Evolutionary conservation across 2,113 vertebrate species (phyloP).

Genomic region (Zosterops lateralis): DNA sequence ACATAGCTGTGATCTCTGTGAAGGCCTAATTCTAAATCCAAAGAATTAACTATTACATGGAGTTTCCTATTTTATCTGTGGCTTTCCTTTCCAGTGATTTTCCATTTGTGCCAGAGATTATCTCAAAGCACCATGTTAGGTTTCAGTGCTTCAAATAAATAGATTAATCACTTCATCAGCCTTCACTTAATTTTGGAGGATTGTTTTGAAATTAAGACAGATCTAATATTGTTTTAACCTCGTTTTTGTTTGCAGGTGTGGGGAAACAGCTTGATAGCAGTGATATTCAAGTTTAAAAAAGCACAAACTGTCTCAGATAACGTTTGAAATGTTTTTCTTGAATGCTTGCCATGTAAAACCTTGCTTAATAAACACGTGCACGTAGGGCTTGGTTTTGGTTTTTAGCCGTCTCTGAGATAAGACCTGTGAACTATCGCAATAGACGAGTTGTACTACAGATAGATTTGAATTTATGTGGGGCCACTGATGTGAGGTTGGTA

Average conservation of each 20-base stretch:
- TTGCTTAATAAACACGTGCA: not conserved
- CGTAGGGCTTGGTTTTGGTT: not conserved
- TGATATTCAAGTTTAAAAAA: not conserved
- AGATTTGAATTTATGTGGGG: rapidly evolving
- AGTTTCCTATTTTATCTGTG: not conserved
- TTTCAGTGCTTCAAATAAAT: not conserved
- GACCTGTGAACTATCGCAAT: not conserved
- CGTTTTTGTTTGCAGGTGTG: not conserved
- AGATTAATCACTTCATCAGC: conserved; percentile 9
- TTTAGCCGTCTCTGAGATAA: not conserved
- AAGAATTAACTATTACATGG: not conserved
- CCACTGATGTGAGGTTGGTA: not conserved
- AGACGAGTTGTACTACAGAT: not conserved
- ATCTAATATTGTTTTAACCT: conserved; percentile 50
- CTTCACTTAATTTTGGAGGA: conserved; percentile 4
- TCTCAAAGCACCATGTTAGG: not conserved
- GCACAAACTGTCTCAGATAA: not conserved
- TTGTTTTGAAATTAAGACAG: conserved; percentile 16
- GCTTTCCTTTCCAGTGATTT: conserved; percentile 19
- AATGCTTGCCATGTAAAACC: not conserved
- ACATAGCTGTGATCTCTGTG: not conserved
- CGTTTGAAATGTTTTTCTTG: not conserved
- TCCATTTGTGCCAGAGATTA: conserved; percentile 3
- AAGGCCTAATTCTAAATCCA: not conserved
- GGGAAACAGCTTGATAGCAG: not conserved